phyloP scores from a whole-genome alignment of 2,113 vertebrate genomes.

The Oncorhynchus keta region DNA sequence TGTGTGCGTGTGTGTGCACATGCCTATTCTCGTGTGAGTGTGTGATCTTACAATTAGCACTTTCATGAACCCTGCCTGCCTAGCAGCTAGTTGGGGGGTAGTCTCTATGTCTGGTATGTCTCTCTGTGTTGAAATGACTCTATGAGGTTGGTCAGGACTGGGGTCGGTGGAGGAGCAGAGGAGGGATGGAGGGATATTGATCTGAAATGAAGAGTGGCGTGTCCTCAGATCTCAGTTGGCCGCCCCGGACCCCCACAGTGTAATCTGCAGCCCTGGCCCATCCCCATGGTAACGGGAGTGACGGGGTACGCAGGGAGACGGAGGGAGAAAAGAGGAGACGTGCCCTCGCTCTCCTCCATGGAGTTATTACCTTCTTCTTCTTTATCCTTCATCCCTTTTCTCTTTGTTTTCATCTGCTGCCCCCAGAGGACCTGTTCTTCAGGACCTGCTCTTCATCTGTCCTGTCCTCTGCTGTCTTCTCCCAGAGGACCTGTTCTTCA shows the following conservation, averaged over 20 bases:
- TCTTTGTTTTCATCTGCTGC: not conserved
- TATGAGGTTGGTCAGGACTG: not conserved
- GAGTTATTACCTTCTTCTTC: constrained; percentile 11
- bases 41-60: not conserved
- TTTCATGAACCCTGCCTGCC: not conserved
- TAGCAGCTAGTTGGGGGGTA: not conserved
- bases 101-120: too few relatives aligned
- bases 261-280: constrained; percentile 76
- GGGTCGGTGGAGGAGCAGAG: not conserved
- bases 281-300: constrained; percentile 80
- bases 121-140: not conserved
- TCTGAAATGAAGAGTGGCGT: constrained; percentile 86
- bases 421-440: not conserved
- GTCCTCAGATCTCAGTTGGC: constrained; percentile 81
- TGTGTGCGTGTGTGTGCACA: not conserved
- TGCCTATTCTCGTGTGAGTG: not conserved
- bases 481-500: too few relatives aligned
- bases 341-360: not conserved
- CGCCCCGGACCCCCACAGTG: constrained; percentile 70
- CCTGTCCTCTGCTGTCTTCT: not conserved
- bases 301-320: constrained; percentile 20
- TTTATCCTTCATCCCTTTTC: not conserved
- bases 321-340: not conserved
- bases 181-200: constrained; percentile 80
- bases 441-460: not conserved